These are phyloP conservation scores for Platysternon megacephalum DNA, from an alignment of 2,113 vertebrate genomes.

Conservation along the genomic window DNA sequence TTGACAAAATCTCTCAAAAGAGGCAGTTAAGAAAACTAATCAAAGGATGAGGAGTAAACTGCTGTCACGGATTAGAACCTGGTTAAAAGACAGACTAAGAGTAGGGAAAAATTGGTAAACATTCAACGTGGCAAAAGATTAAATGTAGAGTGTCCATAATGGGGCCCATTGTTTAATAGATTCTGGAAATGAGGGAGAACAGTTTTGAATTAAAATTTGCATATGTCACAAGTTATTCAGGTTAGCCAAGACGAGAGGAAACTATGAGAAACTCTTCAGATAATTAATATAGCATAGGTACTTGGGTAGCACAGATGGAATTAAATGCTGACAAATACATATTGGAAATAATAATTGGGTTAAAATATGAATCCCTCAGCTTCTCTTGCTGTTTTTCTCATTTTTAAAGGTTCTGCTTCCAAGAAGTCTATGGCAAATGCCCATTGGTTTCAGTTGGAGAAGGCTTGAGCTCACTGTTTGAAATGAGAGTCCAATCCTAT, in stretches of 20 bases:
- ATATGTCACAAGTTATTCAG: slow-evolving; percentile 55
- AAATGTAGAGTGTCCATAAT: neutral
- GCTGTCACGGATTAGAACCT: neutral
- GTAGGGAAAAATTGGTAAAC: neutral
- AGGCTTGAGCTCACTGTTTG: slow-evolving; percentile 45
- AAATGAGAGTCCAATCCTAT: neutral
- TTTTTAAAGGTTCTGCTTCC: slow-evolving; percentile 35
- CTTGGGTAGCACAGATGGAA: slow-evolving; percentile 66
- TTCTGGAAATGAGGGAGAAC: slow-evolving; percentile 52
- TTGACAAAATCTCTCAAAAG: neutral
- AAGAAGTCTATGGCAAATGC: slow-evolving; percentile 58
- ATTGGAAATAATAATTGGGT: slow-evolving; percentile 69
- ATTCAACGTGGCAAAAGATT: slow-evolving; percentile 28
- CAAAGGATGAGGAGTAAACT: neutral
- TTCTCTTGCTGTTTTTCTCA: slow-evolving; percentile 52
- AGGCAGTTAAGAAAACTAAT: neutral
- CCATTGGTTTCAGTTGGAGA: slow-evolving; percentile 54
- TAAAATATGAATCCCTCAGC: slow-evolving; percentile 72
- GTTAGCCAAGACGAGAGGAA: slow-evolving; percentile 47
- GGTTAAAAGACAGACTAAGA: neutral
- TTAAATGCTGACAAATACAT: slow-evolving; percentile 69
- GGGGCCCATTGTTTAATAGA: slow-evolving; percentile 50
- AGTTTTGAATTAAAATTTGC: slow-evolving; percentile 61
- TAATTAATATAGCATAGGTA: neutral
- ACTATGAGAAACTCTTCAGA: slow-evolving; percentile 21